Evolutionary conservation across 1,140 invertebrate species (phyloP).

Genomic region (Drosophila tropicalis): DNA sequence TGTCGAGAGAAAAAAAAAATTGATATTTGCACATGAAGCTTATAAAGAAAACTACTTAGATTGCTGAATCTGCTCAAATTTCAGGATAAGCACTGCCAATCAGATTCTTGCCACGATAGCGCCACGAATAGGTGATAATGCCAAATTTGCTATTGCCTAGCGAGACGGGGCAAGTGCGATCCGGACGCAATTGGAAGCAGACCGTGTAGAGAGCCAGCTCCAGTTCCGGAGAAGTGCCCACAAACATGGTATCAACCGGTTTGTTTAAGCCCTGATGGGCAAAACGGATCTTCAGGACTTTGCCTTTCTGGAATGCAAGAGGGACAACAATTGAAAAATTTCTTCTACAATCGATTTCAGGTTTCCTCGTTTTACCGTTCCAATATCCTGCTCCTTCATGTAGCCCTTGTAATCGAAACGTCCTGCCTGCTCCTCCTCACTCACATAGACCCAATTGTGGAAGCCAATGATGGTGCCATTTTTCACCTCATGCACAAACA

Average conservation of each 20-base stretch:
- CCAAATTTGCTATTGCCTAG: slow-evolving; percentile 88
- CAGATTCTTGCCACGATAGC: slow-evolving; percentile 89
- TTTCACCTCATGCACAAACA: slow-evolving; percentile 93
- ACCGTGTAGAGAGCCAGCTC: slow-evolving; percentile 96
- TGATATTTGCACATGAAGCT: slow-evolving; percentile 6
- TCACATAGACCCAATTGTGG: slow-evolving; percentile 95
- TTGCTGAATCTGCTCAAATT: slow-evolving; percentile 81
- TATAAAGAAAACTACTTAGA: not conserved
- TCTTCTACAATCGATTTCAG: too few relatives aligned
- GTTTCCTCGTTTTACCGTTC: slow-evolving; percentile 84
- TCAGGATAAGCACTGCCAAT: slow-evolving; percentile 92
- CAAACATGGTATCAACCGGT: slow-evolving; percentile 91
- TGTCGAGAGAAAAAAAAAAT: slow-evolving; percentile 21
- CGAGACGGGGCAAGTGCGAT: slow-evolving; percentile 88
- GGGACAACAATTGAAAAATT: too few relatives aligned
- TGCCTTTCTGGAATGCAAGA: slow-evolving; percentile 87
- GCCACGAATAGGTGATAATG: slow-evolving; percentile 89
- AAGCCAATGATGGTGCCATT: slow-evolving; percentile 90
- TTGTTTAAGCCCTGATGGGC: slow-evolving; percentile 90
- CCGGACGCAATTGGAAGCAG: slow-evolving; percentile 90
- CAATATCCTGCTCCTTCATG: slow-evolving; percentile 88
- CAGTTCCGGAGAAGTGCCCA: slow-evolving; percentile 96
- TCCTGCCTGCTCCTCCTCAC: slow-evolving; percentile 88
- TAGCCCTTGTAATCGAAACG: slow-evolving; percentile 91
- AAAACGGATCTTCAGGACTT: slow-evolving; percentile 90